Percentiles rank a stretch among this genome's conserved stretches.
phyloP scores from a whole-genome alignment of 2,797 vertebrate genomes.

The Vultur gryphus region DNA sequence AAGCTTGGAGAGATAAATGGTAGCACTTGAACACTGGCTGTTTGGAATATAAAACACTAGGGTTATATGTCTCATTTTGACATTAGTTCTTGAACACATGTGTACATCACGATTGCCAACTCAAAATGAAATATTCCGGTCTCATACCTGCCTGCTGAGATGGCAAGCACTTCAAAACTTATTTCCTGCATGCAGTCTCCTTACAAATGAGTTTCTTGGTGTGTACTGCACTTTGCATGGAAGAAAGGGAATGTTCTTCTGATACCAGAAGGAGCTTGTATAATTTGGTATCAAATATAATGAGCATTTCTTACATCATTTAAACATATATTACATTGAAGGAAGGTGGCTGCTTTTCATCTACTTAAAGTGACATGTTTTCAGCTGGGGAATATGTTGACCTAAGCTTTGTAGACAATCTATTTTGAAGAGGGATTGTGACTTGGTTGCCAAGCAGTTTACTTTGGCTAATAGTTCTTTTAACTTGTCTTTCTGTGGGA shows the following conservation, averaged over 20 bases:
- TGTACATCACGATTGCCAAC: background rate
- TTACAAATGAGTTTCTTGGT: background rate
- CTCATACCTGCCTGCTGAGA: background rate
- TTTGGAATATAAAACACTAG: background rate
- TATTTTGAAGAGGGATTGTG: background rate
- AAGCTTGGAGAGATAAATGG: constrained; percentile 46
- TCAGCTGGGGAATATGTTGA: background rate
- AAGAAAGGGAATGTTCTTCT: background rate
- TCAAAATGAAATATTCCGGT: background rate
- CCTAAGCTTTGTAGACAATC: background rate
- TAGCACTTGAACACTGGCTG: background rate
- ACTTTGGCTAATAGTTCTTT: background rate
- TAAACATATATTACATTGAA: background rate
- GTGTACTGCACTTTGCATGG: background rate
- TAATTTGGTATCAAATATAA: background rate
- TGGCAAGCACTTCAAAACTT: background rate
- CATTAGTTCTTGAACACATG: background rate
- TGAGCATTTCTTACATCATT: background rate
- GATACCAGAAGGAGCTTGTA: background rate
- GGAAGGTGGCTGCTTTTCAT: background rate
- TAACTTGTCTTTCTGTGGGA: background rate
- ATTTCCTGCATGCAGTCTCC: background rate
- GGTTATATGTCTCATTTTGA: background rate
- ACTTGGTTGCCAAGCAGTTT: background rate
- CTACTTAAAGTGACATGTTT: background rate